phyloP scores from a whole-genome alignment of 2,113 vertebrate genomes.

The Anser cygnoides region DNA sequence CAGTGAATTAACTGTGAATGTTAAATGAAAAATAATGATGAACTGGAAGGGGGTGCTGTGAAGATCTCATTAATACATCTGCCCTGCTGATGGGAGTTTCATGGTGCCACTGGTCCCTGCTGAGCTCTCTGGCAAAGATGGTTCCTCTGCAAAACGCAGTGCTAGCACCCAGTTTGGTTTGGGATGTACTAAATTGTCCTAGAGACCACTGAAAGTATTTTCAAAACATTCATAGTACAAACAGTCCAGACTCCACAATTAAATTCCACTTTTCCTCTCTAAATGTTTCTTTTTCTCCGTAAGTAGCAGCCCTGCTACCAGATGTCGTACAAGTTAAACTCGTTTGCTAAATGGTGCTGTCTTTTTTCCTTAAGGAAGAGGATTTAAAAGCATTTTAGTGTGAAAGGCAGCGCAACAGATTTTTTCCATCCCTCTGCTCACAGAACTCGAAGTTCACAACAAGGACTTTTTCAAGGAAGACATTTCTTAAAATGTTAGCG shows the following conservation, averaged over 20 bases:
- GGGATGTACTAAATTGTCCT: background rate
- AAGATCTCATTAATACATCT: background rate
- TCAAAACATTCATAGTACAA: background rate
- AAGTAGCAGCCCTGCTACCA: background rate
- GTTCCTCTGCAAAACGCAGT: background rate
- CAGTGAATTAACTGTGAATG: background rate
- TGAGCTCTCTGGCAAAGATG: background rate
- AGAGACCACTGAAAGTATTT: background rate
- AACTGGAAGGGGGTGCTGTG: background rate
- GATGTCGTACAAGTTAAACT: background rate
- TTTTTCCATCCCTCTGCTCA: background rate
- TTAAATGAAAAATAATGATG: background rate
- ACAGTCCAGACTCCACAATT: background rate
- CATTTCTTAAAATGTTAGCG: background rate
- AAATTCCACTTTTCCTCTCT: background rate
- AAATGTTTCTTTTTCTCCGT: background rate
- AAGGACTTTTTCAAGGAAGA: background rate
- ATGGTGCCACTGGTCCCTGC: background rate
- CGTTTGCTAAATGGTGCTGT: background rate
- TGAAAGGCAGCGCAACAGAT: background rate
- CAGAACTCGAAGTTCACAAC: background rate
- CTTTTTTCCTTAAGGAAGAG: background rate
- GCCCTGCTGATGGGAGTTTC: background rate
- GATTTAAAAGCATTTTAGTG: background rate
- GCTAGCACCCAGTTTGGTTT: fast-evolving